Percentiles rank a stretch among this genome's conserved stretches.
phyloP scores from a whole-genome alignment of 2,113 vertebrate genomes.

The Dasyurus viverrinus region DNA sequence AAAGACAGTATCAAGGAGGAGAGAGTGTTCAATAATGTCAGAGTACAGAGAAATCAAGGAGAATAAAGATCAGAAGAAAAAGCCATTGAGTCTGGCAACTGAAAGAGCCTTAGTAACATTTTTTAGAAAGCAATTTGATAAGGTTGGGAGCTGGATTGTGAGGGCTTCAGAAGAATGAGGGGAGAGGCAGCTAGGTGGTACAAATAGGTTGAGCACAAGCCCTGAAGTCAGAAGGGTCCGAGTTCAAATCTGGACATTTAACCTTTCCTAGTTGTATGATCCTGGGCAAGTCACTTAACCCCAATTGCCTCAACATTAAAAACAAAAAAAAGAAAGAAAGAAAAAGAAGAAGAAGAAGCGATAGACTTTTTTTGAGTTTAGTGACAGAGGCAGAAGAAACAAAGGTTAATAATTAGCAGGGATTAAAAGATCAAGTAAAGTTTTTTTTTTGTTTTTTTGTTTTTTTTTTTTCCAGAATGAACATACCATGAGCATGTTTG shows the following conservation, averaged over 20 bases:
- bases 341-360: no score
- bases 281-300: no score
- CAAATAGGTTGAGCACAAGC: no score
- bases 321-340: no score
- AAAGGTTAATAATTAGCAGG: neutral
- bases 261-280: no score
- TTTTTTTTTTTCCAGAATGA: neutral
- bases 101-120: neutral
- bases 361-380: neutral
- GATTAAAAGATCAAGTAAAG: neutral
- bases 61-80: neutral
- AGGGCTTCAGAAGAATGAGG: neutral
- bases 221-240: no score
- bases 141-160: neutral
- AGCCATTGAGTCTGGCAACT: neutral
- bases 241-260: no score
- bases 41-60: neutral
- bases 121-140: neutral
- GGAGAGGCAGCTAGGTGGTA: neutral
- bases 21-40: neutral
- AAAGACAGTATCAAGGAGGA: neutral
- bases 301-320: no score
- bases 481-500: neutral
- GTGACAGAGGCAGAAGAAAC: neutral
- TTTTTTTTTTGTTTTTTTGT: no score